Conservation (phyloP, 2,888 invertebrate species). For the Herminia tarsipennalis region DNA sequence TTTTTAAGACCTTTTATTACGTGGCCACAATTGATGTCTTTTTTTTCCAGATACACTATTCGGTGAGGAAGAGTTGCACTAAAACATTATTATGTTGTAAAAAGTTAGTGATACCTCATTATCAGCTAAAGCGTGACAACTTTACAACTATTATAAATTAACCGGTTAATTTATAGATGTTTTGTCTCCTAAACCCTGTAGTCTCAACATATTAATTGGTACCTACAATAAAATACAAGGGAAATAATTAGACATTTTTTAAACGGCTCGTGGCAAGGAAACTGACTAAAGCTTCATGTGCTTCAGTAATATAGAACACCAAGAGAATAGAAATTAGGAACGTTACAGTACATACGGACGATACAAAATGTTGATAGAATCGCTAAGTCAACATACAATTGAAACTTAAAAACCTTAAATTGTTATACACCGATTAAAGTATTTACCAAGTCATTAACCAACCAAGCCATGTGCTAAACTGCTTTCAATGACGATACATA, state of each 20-base stretch:
- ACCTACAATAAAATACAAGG: slow-evolving; percentile 51
- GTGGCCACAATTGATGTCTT: too few species aligned
- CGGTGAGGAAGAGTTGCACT: slow-evolving; percentile 21
- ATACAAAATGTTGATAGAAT: too few species aligned
- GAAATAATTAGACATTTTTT: slow-evolving; percentile 33
- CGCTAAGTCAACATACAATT: background rate
- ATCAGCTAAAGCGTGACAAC: slow-evolving; percentile 66
- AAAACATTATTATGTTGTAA: slow-evolving; percentile 43
- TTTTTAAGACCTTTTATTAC: too few species aligned
- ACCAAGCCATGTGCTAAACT: slow-evolving; percentile 61
- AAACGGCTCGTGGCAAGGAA: too few species aligned
- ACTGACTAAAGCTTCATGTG: too few species aligned
- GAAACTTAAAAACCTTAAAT: background rate
- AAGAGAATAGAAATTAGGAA: too few species aligned
- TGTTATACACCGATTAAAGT: slow-evolving; percentile 5
- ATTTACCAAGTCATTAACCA: slow-evolving; percentile 56
- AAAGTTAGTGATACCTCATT: slow-evolving; percentile 65
- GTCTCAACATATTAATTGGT: slow-evolving; percentile 53
- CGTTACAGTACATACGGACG: too few species aligned
- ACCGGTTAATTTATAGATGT: slow-evolving; percentile 65
- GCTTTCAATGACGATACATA: slow-evolving; percentile 55
- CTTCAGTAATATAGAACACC: too few species aligned
- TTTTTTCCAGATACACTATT: background rate
- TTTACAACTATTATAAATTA: slow-evolving; percentile 72
- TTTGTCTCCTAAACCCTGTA: slow-evolving; percentile 59